Evolutionary conservation across 1,140 invertebrate species (phyloP).

Genomic region (Dolichoris vasculosae): DNA sequence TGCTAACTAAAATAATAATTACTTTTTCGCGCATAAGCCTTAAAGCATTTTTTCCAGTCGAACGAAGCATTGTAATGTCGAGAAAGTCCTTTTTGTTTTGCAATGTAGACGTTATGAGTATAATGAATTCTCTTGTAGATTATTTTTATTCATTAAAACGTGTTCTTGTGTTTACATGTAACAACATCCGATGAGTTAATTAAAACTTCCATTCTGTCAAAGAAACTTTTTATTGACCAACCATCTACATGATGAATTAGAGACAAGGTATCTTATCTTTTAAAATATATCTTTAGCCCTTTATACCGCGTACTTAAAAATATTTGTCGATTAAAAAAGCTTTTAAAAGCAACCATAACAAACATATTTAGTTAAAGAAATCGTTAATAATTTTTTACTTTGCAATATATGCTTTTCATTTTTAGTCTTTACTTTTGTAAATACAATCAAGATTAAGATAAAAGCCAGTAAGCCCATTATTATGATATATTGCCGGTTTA

Average conservation of each 20-base stretch:
- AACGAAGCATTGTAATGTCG: neutral
- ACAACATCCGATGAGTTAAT: slow-evolving; percentile 15
- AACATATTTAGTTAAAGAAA: neutral
- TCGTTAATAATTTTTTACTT: too few relatives aligned
- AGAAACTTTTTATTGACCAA: neutral
- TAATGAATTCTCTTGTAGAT: neutral
- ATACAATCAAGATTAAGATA: too few relatives aligned
- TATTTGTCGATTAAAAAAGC: neutral
- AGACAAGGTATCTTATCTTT: neutral
- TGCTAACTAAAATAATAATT: neutral
- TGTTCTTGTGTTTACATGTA: neutral
- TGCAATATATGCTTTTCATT: neutral
- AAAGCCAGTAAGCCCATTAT: too few relatives aligned
- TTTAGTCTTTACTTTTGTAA: neutral
- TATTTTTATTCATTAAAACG: neutral
- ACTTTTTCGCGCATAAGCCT: neutral
- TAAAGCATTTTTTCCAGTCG: neutral
- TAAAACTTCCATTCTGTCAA: slow-evolving; percentile 12
- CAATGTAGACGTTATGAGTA: neutral
- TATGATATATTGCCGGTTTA: too few relatives aligned
- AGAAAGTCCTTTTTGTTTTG: neutral
- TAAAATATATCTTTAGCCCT: neutral
- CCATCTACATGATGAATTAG: neutral
- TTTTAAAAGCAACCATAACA: neutral
- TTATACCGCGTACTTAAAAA: neutral